Base-by-base conservation (phyloP, 1,140 invertebrate genomes). In the Cataglyphis hispanica region DNA sequence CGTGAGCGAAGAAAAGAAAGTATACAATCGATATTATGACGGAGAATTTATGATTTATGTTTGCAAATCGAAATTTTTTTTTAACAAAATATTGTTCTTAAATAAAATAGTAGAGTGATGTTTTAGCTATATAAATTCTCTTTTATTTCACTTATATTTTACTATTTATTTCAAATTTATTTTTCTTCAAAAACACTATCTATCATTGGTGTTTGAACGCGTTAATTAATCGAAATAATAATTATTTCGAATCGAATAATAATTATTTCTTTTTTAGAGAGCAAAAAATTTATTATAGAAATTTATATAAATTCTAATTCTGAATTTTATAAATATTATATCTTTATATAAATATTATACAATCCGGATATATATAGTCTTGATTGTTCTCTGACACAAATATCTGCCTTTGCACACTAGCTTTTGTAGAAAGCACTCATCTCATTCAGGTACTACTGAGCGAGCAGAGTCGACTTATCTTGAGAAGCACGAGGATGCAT, bases 401-500 rank as follows among this genome's bases (percentile, higher is more conserved):
- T 80, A 74, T 34, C 7, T 50, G 19, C 60, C 53, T 83, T 70
- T 61, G n/a, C 19, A 58, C 31, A 60, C 37, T 34, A 58, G 66
- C 66, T 81, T 72, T 25, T 11, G 31, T 31, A 53, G 8, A 58
- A 70, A 72, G 53, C 37, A 72, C 66, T 58, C 50, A 6, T 70
- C 34, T 70, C 34, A 34, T 25, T 50, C 46, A 58, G 53, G 31
- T 72, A 81, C 6, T 58, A 37, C 53, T n/a, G 34, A 31, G 4
- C 4, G 31, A 81, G 37, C 25, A 25, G 11, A n/a, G 64, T 80
- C 34, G 34, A 72, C 46, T 19, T 19, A 40, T 13, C 13, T 34
- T 19, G 53, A 56, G 34, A 83, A 83, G 37, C 78, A 31, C 25
- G 78, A 58, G 43, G 40, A 40, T 76, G 69, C 72, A 84, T 75